Evolutionary conservation across 2,113 vertebrate genomes (phyloP), one percentile per base, ranked within the genome.

Genomic region (Desmodus rotundus): DNA sequence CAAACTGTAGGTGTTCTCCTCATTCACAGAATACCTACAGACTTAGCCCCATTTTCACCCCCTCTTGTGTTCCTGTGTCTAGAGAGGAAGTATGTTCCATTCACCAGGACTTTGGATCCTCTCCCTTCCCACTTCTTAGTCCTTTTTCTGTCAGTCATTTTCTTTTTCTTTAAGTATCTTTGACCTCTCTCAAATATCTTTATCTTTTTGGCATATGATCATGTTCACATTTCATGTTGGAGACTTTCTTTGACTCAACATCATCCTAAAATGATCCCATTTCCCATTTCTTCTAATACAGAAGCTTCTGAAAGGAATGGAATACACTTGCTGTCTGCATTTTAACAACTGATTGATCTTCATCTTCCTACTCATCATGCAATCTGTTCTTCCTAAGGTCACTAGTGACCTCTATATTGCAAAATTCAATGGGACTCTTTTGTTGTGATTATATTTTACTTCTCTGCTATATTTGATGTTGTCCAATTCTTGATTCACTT

Each of bases 271-370:
- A 73, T 36, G 91, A 73, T 43, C 10, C 5, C 68, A 43, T 95
- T 95, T 93, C 16, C 14, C 26, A 47, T 61, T 95, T 87, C 9
- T 76, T 12, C 70, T 82, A 82, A 52, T 38, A 83, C 15, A 61
- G 14, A 95, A 83, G 8, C 24, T 89, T 94, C 58, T 47, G 56
- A 87, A 94, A 91, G 9, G 81, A 94, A 94, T 88, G 36, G 52
- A 70, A 78, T 91, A 93, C 80, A 84, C 17, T 93, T 88, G 10
- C 31, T 73, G 5, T 87, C 16, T 84, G n/a, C 13, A 61, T 43
- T 67, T 77, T 83, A 94, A 76, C 14, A 38, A 65, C 45, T 83
- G 26, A 56, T 41, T 82, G 41, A 82, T 81, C n/a, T 88, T 88
- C 26, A 80, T 92, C 38, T 82, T 89, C 33, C 77, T 95, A 24